Evolutionary conservation across 2,888 invertebrate genomes (phyloP).

Genomic region (Chrysolina americana): DNA sequence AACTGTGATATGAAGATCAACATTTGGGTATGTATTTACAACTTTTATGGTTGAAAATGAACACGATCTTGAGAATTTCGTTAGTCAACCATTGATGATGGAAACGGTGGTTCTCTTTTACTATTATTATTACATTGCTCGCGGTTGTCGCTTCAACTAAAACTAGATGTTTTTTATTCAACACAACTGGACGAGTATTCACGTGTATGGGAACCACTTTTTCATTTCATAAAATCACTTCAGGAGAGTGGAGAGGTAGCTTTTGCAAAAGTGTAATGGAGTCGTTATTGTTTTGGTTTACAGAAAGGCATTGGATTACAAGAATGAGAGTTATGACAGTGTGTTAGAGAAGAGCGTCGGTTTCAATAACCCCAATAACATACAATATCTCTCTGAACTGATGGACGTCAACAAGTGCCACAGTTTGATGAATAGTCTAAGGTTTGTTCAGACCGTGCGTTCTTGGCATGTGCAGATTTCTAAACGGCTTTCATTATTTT

Average conservation of each 20-base stretch:
- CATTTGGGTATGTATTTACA: slow-evolving; percentile 54
- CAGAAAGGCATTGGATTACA: slow-evolving; percentile 86
- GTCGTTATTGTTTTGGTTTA: slow-evolving; percentile 58
- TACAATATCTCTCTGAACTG: slow-evolving; percentile 83
- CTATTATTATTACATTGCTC: no score
- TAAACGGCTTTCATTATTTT: slow-evolving; percentile 40
- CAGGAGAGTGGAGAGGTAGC: neutral
- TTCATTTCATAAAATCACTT: neutral
- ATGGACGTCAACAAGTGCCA: slow-evolving; percentile 82
- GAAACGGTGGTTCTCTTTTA: neutral
- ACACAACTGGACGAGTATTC: no score
- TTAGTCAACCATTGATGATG: neutral
- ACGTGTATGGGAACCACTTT: neutral
- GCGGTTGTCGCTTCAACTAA: no score
- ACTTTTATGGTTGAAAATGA: slow-evolving; percentile 49
- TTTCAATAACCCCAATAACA: slow-evolving; percentile 92
- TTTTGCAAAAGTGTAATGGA: slow-evolving; percentile 30
- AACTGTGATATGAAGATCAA: slow-evolving; percentile 47
- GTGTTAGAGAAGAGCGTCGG: slow-evolving; percentile 87
- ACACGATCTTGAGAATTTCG: neutral
- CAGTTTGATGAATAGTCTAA: slow-evolving; percentile 79
- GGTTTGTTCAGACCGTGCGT: slow-evolving; percentile 71
- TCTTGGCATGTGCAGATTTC: neutral
- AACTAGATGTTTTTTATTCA: no score
- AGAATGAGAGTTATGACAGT: slow-evolving; percentile 84